These are phyloP conservation scores for Idaea dimidiata DNA, from an alignment of 2,888 invertebrate genomes.

Conservation along the genomic window DNA sequence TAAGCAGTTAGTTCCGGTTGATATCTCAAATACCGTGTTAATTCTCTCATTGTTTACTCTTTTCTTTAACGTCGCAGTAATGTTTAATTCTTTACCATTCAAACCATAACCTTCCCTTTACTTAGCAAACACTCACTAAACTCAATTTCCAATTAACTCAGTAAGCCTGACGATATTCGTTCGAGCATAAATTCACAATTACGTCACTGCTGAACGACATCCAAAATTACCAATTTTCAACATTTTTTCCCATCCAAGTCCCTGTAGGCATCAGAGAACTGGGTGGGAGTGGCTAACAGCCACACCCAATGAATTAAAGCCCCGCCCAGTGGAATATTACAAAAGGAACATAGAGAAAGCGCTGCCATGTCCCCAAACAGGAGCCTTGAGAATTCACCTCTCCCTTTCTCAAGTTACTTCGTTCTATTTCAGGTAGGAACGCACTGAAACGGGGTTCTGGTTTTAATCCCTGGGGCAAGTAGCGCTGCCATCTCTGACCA, in stretches of 20 bases:
- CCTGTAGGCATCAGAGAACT: conserved; percentile 76
- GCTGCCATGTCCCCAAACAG: conserved; percentile 51
- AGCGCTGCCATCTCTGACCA: conserved; percentile 54
- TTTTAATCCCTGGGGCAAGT: conserved; percentile 49
- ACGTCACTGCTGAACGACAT: conserved; percentile 67
- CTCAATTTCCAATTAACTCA: conserved; percentile 27
- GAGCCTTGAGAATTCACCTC: conserved; percentile 76
- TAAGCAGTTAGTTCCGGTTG: too few relatives aligned
- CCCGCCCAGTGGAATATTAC: conserved; percentile 64
- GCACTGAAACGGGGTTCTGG: conserved; percentile 61
- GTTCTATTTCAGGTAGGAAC: conserved; percentile 73
- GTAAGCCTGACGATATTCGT: conserved; percentile 32
- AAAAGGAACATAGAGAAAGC: conserved; percentile 60
- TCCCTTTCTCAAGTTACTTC: conserved; percentile 67
- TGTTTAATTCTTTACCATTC: background rate
- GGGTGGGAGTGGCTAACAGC: conserved; percentile 66
- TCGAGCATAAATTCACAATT: conserved; percentile 67
- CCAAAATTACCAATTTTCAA: conserved; percentile 75
- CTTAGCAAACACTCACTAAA: conserved; percentile 9
- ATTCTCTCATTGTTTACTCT: too few relatives aligned
- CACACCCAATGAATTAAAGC: conserved; percentile 65
- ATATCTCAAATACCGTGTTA: too few relatives aligned
- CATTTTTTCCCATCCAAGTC: conserved; percentile 70
- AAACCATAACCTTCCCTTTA: background rate
- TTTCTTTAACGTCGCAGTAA: too few relatives aligned